Conservation (phyloP, 2,888 invertebrate genomes). For the Leucozona laternaria region DNA sequence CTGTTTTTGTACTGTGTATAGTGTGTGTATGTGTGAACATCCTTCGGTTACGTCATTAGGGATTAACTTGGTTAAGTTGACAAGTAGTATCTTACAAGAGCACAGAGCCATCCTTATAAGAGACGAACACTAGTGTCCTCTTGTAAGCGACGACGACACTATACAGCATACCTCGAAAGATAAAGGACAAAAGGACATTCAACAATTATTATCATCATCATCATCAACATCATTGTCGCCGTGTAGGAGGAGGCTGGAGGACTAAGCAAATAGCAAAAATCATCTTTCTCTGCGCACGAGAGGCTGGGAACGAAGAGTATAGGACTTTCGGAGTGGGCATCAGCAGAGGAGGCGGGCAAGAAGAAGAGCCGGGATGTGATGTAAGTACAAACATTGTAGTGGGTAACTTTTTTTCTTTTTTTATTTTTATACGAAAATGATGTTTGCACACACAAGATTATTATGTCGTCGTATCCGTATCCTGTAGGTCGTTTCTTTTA, state of each 20-base stretch:
- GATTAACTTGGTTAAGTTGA: conserved; percentile 54
- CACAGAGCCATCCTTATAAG: conserved; percentile 25
- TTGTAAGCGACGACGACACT: conserved; percentile 39
- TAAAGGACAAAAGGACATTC: conserved; percentile 71
- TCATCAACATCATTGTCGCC: conserved; percentile 12
- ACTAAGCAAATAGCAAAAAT: conserved; percentile 27
- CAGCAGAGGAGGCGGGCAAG: conserved; percentile 1
- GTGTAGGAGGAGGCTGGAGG: not conserved
- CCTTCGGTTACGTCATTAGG: conserved; percentile 64
- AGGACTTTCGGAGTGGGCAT: not conserved
- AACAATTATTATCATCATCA: conserved; percentile 69
- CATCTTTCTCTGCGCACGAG: conserved; percentile 35
- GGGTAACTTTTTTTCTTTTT: not conserved
- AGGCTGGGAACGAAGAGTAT: not conserved
- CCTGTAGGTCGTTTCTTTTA: conserved; percentile 45
- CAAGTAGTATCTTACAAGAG: conserved; percentile 28
- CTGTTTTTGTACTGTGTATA: not conserved
- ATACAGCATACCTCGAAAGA: conserved; percentile 30
- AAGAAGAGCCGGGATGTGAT: conserved; percentile 39
- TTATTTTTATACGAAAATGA: conserved; percentile 22
- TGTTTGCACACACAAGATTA: conserved; percentile 35
- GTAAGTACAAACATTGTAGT: conserved; percentile 45
- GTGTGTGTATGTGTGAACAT: conserved; percentile 13
- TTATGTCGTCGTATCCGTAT: conserved; percentile 32
- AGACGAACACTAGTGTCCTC: conserved; percentile 50